Base-by-base conservation (phyloP, 2,888 invertebrate genomes). In the Melipona beecheii region DNA sequence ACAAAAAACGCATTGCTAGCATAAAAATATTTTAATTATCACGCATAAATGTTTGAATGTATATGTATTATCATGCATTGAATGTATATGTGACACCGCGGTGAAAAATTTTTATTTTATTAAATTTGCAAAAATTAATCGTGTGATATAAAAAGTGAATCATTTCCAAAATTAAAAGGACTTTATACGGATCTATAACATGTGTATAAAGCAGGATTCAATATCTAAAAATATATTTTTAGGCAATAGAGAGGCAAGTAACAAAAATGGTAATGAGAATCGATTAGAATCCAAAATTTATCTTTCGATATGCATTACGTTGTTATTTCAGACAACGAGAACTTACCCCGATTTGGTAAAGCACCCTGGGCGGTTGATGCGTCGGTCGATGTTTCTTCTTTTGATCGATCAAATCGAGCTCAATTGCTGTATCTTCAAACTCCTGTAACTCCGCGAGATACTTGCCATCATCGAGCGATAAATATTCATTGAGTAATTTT, bases 331-430 rank as follows among this genome's bases (percentile, higher is more conserved):
- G 27, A 24, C 13, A 64, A n/a, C 50, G 3, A 27, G 0, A 17
- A 85, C 97, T 97, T 94, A 97, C 97, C 96, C 97, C 97, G 83
- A 96, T 96, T 95, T 97, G 97, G 94, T 97, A 97, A 83, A 97
- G 95, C 89, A 97, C 96, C 94, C 96, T 96, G 78, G 96, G 95
- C 84, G 95, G 95, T 81, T 92, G 91, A 73, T 92, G 91, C 2
- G 86, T 75, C 54, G 83, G 84, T 43, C 89, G 88, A 64, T 89
- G 88, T 77, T 91, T 92, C 69, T 90, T 91, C 83, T 92, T 92
- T 58, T 83, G 89, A 75, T 93, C 92, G 83, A 93, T 93, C 75
- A 93, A 88, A 77, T 93, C 93, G 76, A 94, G 93, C 83, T 93
- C 93, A 86, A 94, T 91, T n/a, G 92, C 92, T 3, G 93, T 92